These are phyloP conservation scores for Mallotus villosus DNA, from an alignment of 2,797 vertebrate species.

Conservation along the genomic window DNA sequence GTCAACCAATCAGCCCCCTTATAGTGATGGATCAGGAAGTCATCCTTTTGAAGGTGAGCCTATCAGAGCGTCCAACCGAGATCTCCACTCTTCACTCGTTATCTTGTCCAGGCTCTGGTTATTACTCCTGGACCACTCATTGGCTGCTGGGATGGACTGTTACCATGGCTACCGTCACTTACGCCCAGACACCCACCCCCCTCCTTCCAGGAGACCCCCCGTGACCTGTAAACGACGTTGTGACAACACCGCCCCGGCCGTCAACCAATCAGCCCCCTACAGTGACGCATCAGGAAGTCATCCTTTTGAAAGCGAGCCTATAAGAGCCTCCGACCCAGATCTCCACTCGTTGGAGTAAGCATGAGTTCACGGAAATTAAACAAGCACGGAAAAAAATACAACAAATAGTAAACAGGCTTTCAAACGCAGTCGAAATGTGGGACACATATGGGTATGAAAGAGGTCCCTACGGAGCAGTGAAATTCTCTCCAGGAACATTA, in stretches of 20 bases:
- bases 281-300: constrained; percentile 4
- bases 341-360: constrained; percentile 30
- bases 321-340: constrained; percentile 13
- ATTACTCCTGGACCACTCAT: constrained; percentile 44
- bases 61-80: constrained; percentile 16
- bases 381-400: constrained; percentile 30
- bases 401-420: constrained; percentile 2
- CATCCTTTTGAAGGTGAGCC: constrained; percentile 6
- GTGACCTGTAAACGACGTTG: constrained; percentile 3
- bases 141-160: constrained; percentile 25
- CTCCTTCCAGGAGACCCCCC: constrained; percentile 8
- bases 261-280: background rate
- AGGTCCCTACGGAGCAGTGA: background rate
- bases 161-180: background rate
- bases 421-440: constrained; percentile 5
- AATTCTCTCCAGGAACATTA: background rate
- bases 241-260: background rate
- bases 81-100: constrained; percentile 41
- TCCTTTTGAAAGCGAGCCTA: constrained; percentile 8
- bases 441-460: background rate
- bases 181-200: constrained; percentile 3
- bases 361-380: constrained; percentile 33
- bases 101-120: constrained; percentile 41
- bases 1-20: background rate
- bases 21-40: constrained; percentile 4